Evolutionary conservation across 30 jellyfish, hydroid and myxozoan species (phyloP).

Genomic region (Mastigias papua): DNA sequence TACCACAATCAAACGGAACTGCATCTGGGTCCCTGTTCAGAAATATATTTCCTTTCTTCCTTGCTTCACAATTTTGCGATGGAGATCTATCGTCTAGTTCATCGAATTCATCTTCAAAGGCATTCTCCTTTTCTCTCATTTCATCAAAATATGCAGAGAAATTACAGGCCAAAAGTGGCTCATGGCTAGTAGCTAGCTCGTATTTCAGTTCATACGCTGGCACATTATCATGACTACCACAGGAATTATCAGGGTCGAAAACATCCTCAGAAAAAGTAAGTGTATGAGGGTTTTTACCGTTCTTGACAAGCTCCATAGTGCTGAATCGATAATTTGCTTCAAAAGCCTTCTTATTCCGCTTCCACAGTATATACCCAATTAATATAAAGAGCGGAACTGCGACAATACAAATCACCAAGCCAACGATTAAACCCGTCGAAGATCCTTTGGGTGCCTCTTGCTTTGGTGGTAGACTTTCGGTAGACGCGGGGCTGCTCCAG

Average conservation of each 20-base stretch:
- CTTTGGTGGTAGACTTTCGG: slow-evolving; percentile 1
- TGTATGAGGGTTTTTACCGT: slow-evolving; percentile 11
- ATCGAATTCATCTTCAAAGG: slow-evolving; percentile 68
- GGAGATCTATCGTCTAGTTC: slow-evolving; percentile 32
- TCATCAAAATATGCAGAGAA: slow-evolving; percentile 56
- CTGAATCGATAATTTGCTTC: slow-evolving; percentile 35
- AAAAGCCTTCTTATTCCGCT: slow-evolving; percentile 28
- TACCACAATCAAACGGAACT: slow-evolving; percentile 70
- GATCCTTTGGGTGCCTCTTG: slow-evolving; percentile 1
- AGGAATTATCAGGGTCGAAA: slow-evolving; percentile 25
- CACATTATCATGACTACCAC: slow-evolving; percentile 5
- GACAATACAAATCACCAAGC: slow-evolving; percentile 11
- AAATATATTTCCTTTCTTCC: slow-evolving; percentile 7
- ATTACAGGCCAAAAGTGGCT: slow-evolving; percentile 53
- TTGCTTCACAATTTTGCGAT: slow-evolving; percentile 16
- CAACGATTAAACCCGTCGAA: slow-evolving; percentile 30
- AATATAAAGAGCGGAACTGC: slow-evolving; percentile 45
- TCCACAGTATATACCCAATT: slow-evolving; percentile 39
- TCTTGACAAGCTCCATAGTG: slow-evolving; percentile 61
- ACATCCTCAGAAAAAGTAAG: slow-evolving; percentile 34
- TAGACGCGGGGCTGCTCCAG: slow-evolving; percentile 59
- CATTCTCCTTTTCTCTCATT: slow-evolving; percentile 44
- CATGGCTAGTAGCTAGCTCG: slow-evolving; percentile 41
- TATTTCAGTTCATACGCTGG: slow-evolving; percentile 31
- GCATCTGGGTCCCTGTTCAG: slow-evolving; percentile 68